Conservation (phyloP, 2,113 vertebrate genomes). For the Phaethornis superciliosus region DNA sequence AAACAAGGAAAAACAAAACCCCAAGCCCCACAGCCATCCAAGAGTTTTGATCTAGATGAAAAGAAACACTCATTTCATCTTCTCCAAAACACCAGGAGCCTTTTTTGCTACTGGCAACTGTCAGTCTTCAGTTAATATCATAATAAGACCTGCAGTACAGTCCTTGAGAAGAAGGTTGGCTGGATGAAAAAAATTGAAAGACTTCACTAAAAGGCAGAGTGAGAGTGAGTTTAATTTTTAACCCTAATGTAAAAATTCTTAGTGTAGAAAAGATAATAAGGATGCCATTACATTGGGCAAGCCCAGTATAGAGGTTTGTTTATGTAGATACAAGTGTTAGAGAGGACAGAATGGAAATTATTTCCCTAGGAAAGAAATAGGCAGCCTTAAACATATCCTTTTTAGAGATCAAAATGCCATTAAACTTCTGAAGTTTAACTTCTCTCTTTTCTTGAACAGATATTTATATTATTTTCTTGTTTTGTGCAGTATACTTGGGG, state of each 20-base stretch:
- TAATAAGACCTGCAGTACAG: not conserved
- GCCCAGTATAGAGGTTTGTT: not conserved
- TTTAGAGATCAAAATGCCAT: not conserved
- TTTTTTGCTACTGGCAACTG: not conserved
- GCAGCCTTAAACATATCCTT: not conserved
- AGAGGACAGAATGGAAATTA: not conserved
- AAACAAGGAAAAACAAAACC: not conserved
- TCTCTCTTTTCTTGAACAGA: not conserved
- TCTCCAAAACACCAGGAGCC: not conserved
- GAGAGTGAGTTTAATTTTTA: constrained; percentile 42
- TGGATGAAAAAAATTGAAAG: constrained; percentile 7
- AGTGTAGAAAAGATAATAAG: constrained; percentile 15
- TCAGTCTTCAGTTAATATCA: constrained; percentile 12
- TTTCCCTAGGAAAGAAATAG: constrained; percentile 34
- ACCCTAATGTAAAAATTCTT: constrained; percentile 11
- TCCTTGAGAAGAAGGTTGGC: not conserved
- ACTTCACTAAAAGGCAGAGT: constrained; percentile 1
- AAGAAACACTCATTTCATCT: not conserved
- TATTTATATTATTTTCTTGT: not conserved
- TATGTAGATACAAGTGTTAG: not conserved
- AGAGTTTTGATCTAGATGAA: not conserved
- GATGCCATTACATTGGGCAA: constrained; percentile 14
- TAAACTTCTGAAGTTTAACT: not conserved
- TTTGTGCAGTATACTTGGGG: not conserved
- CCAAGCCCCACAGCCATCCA: not conserved